phyloP scores from a whole-genome alignment of 2,797 vertebrate species.

The Sebastes hubbsi region DNA sequence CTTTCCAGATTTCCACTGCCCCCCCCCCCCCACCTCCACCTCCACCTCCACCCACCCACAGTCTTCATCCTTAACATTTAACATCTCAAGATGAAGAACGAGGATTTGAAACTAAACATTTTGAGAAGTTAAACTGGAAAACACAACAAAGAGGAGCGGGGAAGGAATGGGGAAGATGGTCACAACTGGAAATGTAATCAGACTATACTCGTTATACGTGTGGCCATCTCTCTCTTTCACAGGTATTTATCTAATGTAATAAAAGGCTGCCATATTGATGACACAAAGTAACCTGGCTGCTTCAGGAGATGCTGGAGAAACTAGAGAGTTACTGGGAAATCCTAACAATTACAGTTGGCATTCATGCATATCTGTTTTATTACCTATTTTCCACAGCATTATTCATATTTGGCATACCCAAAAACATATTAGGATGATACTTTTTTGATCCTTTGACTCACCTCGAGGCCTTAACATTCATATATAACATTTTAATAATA shows the following conservation, averaged over 20 bases:
- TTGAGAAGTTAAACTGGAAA: constrained; percentile 16
- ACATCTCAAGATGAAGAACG: constrained; percentile 28
- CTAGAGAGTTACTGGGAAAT: not conserved
- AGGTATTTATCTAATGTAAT: constrained; percentile 16
- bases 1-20: constrained; percentile 77
- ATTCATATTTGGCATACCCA: not conserved
- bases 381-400: not conserved
- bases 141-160: not conserved
- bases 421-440: not conserved
- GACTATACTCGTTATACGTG: constrained; percentile 28
- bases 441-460: not conserved
- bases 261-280: constrained; percentile 3
- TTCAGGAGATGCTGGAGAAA: constrained; percentile 8
- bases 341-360: not conserved
- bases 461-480: not conserved
- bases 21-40: constrained; percentile 15
- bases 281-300: constrained; percentile 51
- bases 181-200: constrained; percentile 32
- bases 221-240: constrained; percentile 22
- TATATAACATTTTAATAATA: not conserved
- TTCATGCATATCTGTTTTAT: not conserved
- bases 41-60: not conserved
- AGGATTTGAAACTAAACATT: not conserved
- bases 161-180: not conserved
- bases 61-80: constrained; percentile 29